Conservation (phyloP, 1,140 invertebrate species). For the Drosophila varians region DNA sequence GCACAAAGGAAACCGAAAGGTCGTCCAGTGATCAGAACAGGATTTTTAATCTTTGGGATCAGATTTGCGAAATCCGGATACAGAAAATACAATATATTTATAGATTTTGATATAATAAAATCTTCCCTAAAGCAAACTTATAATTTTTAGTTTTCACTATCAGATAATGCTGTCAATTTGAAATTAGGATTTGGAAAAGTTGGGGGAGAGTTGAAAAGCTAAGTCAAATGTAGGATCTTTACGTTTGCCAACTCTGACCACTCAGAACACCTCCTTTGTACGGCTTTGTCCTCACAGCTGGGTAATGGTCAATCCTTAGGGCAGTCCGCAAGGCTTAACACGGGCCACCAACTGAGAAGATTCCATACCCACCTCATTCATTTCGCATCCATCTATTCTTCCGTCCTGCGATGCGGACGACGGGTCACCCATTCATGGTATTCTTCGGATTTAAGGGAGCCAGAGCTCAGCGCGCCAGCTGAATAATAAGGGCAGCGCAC, state of each 20-base stretch:
- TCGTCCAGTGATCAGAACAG: neutral
- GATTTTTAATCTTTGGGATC: neutral
- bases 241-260: neutral
- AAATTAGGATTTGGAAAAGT: neutral
- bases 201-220: neutral
- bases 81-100: neutral
- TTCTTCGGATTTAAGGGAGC: neutral
- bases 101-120: neutral
- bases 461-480: constrained; percentile 94
- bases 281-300: neutral
- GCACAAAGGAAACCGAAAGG: neutral
- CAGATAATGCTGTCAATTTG: neutral
- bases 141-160: neutral
- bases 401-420: neutral
- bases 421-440: neutral
- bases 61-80: neutral
- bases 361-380: neutral
- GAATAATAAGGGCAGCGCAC: constrained; percentile 99
- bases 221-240: neutral
- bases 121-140: neutral
- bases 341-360: constrained; percentile 33
- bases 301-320: constrained; percentile 29
- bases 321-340: neutral
- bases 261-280: constrained; percentile 1
- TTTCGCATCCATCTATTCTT: neutral